phyloP scores from a whole-genome alignment of 2,797 vertebrate genomes.

The Liparis tanakae region DNA sequence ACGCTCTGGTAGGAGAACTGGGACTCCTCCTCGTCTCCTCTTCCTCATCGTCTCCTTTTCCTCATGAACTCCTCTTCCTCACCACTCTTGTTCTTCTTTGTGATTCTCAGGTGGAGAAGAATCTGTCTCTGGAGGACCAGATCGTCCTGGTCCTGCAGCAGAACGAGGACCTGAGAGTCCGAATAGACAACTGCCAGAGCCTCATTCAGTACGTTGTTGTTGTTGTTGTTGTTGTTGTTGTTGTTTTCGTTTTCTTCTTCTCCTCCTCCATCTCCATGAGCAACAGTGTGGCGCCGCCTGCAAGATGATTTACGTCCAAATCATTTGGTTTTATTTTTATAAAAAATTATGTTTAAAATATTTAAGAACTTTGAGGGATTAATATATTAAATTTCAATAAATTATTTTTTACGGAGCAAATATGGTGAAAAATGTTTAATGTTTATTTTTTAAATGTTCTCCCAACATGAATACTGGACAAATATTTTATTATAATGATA shows the following conservation, averaged over 20 bases:
- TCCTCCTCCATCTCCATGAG: background rate
- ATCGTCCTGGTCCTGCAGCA: constrained; percentile 87
- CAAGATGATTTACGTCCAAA: constrained; percentile 6
- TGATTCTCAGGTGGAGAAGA: constrained; percentile 86
- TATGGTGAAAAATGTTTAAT: background rate
- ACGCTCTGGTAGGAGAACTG: constrained; percentile 79
- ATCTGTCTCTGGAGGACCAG: constrained; percentile 88
- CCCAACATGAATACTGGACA: background rate
- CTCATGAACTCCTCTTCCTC: fast-evolving
- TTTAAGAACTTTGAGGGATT: background rate
- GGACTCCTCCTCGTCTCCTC: no score
- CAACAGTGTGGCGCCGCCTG: constrained; percentile 28
- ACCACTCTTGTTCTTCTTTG: background rate
- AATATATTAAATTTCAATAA: background rate
- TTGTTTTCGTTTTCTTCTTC: no score
- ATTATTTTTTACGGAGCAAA: background rate
- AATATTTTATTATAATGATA: background rate
- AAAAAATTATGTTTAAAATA: background rate
- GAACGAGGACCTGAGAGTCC: constrained; percentile 89
- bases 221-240: no score
- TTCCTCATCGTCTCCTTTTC: fast-evolving
- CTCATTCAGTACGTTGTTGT: constrained; percentile 74
- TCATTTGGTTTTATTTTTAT: background rate
- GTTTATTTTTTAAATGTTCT: background rate
- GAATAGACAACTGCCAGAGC: constrained; percentile 84